A percentile compares a stretch with the other conserved stretches of the same genome.
Conservation (phyloP, 1,140 invertebrate species). For the Trypoxylus dichotomus region DNA sequence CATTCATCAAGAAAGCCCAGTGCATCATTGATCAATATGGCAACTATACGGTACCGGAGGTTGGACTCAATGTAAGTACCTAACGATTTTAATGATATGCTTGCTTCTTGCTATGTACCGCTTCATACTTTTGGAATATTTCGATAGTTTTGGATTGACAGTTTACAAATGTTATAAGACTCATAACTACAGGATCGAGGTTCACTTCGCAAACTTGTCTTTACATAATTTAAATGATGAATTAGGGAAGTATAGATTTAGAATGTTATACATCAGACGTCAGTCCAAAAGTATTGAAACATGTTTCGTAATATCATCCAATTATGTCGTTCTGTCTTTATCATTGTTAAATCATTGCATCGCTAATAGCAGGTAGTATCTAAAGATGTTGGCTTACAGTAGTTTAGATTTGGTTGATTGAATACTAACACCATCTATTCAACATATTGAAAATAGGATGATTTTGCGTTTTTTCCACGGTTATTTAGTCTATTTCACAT, state of each 20-base stretch:
- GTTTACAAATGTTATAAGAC: too few species aligned
- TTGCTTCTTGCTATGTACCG: neutral
- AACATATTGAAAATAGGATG: slow-evolving; percentile 2
- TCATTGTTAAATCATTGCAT: neutral
- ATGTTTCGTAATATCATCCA: neutral
- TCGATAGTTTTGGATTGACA: neutral
- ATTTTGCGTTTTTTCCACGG: slow-evolving; percentile 21
- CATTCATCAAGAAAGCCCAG: slow-evolving; percentile 61
- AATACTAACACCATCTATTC: neutral
- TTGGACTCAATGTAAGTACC: slow-evolving; percentile 39
- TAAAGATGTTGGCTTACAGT: neutral
- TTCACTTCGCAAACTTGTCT: too few species aligned
- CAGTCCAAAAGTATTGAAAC: neutral
- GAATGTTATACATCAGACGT: too few species aligned
- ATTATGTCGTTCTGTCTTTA: neutral
- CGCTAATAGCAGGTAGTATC: neutral
- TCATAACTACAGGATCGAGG: too few species aligned
- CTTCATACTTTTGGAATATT: neutral
- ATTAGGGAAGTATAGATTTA: too few species aligned
- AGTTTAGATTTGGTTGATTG: neutral
- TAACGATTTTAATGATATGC: neutral
- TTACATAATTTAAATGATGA: too few species aligned
- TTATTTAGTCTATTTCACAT: neutral
- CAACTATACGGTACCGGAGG: slow-evolving; percentile 57
- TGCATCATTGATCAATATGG: slow-evolving; percentile 73